Evolutionary conservation across 2,888 invertebrate species (phyloP).

Genomic region (Drosophila vallismaia): DNA sequence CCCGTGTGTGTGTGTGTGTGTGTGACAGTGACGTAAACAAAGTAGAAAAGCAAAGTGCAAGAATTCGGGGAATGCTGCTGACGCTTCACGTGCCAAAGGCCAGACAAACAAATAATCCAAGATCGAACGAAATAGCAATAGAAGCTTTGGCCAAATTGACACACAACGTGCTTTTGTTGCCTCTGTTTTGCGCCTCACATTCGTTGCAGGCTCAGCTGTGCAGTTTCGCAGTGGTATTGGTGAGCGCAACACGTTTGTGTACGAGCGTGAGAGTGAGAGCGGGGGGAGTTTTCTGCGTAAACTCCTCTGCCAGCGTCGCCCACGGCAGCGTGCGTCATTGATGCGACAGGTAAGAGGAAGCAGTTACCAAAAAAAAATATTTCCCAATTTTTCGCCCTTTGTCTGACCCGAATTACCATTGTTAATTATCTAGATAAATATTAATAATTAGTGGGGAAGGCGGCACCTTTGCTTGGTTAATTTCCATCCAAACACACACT

Average conservation of each 20-base stretch:
- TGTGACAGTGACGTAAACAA: slow-evolving; percentile 70
- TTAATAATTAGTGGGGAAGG: slow-evolving; percentile 58
- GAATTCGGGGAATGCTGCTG: slow-evolving; percentile 47
- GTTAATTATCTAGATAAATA: slow-evolving; percentile 59
- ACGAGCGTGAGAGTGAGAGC: slow-evolving; percentile 42
- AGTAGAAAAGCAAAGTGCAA: slow-evolving; percentile 51
- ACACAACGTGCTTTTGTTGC: slow-evolving; percentile 29
- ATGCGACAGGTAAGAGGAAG: slow-evolving; percentile 70
- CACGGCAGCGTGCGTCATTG: slow-evolving; percentile 48
- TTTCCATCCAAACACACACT: slow-evolving; percentile 46
- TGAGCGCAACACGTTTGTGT: slow-evolving; percentile 75
- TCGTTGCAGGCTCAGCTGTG: slow-evolving; percentile 66
- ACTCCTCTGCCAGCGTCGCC: slow-evolving; percentile 20
- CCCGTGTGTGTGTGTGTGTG: slow-evolving; percentile 8
- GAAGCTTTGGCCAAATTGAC: slow-evolving; percentile 43
- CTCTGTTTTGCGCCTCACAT: slow-evolving; percentile 68
- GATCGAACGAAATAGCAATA: not conserved
- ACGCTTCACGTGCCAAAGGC: slow-evolving; percentile 1
- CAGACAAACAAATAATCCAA: slow-evolving; percentile 15
- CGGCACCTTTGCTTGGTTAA: slow-evolving; percentile 63
- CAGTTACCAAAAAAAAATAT: slow-evolving; percentile 2
- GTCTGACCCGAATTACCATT: slow-evolving; percentile 57
- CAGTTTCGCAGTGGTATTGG: slow-evolving; percentile 34
- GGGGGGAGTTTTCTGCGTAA: slow-evolving; percentile 3
- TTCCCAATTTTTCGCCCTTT: slow-evolving; percentile 20